phyloP scores from a whole-genome alignment of 1,140 invertebrate genomes.

The Drosophila arizonae region DNA sequence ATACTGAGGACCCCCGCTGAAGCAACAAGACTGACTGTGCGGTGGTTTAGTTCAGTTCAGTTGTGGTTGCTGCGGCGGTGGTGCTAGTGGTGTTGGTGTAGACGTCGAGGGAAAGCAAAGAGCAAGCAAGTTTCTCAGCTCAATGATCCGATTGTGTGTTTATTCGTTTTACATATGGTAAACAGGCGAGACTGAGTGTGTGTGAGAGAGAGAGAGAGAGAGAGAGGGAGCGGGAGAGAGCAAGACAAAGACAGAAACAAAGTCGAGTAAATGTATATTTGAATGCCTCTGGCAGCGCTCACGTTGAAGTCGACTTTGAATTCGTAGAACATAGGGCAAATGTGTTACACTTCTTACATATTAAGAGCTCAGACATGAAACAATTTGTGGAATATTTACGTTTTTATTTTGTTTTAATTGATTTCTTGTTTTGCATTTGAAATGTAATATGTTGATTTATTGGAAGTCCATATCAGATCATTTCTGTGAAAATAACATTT shows the following conservation, averaged over 20 bases:
- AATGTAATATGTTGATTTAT: neutral
- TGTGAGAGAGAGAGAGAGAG: no score
- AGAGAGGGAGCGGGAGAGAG: no score
- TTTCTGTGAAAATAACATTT: no score
- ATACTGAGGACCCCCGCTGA: constrained; percentile 32
- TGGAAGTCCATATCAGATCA: no score
- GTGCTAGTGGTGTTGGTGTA: neutral
- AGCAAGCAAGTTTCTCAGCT: constrained; percentile 17
- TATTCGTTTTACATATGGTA: constrained; percentile 27
- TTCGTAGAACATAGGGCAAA: constrained; percentile 14
- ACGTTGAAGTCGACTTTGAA: constrained; percentile 24
- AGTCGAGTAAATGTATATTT: constrained; percentile 32
- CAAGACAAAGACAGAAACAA: constrained; percentile 6
- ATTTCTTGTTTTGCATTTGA: neutral
- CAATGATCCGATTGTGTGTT: constrained; percentile 20
- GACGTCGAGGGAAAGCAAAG: constrained; percentile 25
- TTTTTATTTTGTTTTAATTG: neutral
- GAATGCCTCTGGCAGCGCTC: constrained; percentile 38
- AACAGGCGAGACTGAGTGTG: no score
- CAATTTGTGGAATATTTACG: constrained; percentile 1
- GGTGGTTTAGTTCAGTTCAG: constrained; percentile 19
- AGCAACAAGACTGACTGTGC: constrained; percentile 12
- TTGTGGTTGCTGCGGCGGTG: constrained; percentile 6
- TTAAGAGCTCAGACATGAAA: constrained; percentile 1
- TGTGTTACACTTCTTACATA: constrained; percentile 23